Evolutionary conservation across 2,113 vertebrate species (phyloP).

Genomic region (Odontesthes bonariensis): DNA sequence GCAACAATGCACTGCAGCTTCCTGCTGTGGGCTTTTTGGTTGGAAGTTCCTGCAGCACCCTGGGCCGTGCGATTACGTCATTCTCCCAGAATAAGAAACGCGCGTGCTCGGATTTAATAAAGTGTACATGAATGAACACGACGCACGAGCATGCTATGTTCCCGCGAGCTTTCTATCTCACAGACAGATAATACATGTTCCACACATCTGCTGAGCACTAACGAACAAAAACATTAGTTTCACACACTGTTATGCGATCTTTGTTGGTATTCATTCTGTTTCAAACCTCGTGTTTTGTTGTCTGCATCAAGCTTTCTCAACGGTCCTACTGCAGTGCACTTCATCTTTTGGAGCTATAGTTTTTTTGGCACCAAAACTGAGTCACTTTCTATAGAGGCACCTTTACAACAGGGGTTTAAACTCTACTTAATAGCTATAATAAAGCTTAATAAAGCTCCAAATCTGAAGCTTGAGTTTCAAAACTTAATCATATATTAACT

Average conservation of each 20-base stretch:
- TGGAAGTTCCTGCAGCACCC: constrained; percentile 40
- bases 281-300: not conserved
- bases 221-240: not conserved
- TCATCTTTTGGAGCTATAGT: too few species aligned
- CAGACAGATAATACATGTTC: not conserved
- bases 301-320: not conserved
- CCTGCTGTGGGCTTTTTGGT: constrained; percentile 10
- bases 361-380: too few species aligned
- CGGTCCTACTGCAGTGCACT: not conserved
- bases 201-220: not conserved
- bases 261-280: not conserved
- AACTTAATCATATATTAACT: too few species aligned
- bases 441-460: too few species aligned
- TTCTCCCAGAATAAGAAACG: constrained; percentile 49
- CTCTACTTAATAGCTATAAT: too few species aligned
- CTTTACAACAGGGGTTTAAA: too few species aligned
- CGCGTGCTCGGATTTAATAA: constrained; percentile 50
- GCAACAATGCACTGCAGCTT: constrained; percentile 8
- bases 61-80: constrained; percentile 63
- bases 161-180: not conserved
- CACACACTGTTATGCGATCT: not conserved
- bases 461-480: too few species aligned
- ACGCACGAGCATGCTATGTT: constrained; percentile 44
- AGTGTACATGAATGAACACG: constrained; percentile 68
- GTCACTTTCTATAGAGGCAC: too few species aligned